A percentile compares a stretch with the other conserved stretches of the same genome.
Evolutionary conservation across 2,797 vertebrate genomes (phyloP).

Genomic region (Margarornis squamiger): DNA sequence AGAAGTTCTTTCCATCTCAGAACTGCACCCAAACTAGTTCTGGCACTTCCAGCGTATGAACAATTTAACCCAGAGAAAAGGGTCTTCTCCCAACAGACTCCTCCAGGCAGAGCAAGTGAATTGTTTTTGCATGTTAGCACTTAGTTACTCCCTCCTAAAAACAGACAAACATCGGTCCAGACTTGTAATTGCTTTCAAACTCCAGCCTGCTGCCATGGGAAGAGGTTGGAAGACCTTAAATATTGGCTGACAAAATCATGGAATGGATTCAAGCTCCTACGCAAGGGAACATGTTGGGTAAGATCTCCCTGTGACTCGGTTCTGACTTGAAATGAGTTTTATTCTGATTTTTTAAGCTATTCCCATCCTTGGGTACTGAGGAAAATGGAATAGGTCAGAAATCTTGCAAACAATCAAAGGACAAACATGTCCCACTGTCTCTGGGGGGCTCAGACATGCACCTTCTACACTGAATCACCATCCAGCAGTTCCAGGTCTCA

Average conservation of each 20-base stretch:
- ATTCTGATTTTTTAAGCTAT: neutral
- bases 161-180: conserved; percentile 37
- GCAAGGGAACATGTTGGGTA: conserved; percentile 28
- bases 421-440: neutral
- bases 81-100: neutral
- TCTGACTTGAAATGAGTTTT: neutral
- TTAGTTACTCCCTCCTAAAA: conserved; percentile 35
- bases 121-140: conserved; percentile 22
- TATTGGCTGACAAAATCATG: conserved; percentile 35
- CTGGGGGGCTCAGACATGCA: neutral
- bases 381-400: neutral
- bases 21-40: neutral
- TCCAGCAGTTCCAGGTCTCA: neutral
- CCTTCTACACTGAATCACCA: neutral
- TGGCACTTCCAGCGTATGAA: neutral
- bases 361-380: neutral
- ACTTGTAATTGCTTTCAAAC: conserved; percentile 49
- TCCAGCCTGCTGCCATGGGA: conserved; percentile 5
- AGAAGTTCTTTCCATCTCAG: conserved; percentile 1
- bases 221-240: conserved; percentile 28
- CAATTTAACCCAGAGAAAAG: neutral
- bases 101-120: neutral
- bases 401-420: neutral
- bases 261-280: conserved; percentile 5
- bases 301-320: neutral